These are phyloP conservation scores for Xestobium rufovillosum DNA, from an alignment of 2,888 invertebrate species.

Conservation along the genomic window DNA sequence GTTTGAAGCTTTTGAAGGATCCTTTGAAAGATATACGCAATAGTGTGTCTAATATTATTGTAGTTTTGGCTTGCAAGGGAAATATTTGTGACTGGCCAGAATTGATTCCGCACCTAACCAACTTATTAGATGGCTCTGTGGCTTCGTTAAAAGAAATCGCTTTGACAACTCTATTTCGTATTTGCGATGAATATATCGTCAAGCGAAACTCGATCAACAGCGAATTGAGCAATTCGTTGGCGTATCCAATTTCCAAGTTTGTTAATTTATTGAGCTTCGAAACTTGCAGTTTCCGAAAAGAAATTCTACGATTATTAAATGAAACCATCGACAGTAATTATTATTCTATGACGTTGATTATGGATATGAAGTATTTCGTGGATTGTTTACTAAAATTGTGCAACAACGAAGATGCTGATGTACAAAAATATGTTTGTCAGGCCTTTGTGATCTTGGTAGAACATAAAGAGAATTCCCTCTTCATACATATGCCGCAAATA, in stretches of 20 bases:
- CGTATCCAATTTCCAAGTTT: conserved; percentile 89
- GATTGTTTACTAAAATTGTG: conserved; percentile 87
- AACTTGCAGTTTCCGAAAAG: conserved; percentile 15
- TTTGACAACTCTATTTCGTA: conserved; percentile 94
- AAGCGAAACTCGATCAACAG: conserved; percentile 77
- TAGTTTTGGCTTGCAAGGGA: conserved; percentile 90
- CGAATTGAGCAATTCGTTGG: conserved; percentile 74
- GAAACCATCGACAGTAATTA: conserved; percentile 39
- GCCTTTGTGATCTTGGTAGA: conserved; percentile 89
- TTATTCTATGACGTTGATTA: conserved; percentile 33
- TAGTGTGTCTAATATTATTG: conserved; percentile 94
- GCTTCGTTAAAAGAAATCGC: conserved; percentile 95
- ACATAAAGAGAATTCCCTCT: conserved; percentile 79
- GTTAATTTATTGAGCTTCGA: conserved; percentile 19
- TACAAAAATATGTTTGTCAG: conserved; percentile 95
- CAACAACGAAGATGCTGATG: conserved; percentile 89
- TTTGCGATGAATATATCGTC: conserved; percentile 75
- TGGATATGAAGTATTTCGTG: conserved; percentile 46
- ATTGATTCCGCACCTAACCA: conserved; percentile 81
- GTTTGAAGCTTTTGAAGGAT: conserved; percentile 88
- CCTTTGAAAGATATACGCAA: conserved; percentile 90
- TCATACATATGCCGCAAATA: conserved; percentile 94
- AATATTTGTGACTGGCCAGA: conserved; percentile 89
- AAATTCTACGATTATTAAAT: conserved; percentile 32
- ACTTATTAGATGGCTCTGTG: conserved; percentile 83